Evolutionary conservation across 2,797 vertebrate species (phyloP).

Genomic region (Astyanax mexicanus): DNA sequence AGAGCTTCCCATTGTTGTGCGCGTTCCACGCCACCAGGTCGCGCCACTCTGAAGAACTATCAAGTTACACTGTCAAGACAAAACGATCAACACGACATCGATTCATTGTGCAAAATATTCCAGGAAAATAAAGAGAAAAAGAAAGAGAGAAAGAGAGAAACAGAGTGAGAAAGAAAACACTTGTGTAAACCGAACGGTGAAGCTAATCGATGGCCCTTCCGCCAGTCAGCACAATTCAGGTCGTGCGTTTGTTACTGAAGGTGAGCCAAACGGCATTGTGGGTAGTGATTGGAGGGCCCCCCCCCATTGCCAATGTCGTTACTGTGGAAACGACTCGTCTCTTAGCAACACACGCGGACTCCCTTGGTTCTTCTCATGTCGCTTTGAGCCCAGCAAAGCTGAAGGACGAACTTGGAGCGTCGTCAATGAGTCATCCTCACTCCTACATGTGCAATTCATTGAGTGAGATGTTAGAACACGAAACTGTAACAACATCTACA

Average conservation of each 20-base stretch:
- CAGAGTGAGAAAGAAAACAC: not conserved
- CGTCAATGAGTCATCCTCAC: constrained; percentile 18
- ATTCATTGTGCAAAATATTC: constrained; percentile 57
- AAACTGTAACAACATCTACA: not conserved
- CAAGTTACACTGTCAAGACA: constrained; percentile 33
- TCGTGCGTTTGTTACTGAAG: constrained; percentile 7
- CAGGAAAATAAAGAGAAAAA: constrained; percentile 15
- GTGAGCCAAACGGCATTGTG: constrained; percentile 29
- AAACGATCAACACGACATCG: constrained; percentile 28
- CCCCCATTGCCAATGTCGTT: constrained; percentile 42
- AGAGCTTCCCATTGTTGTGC: constrained; percentile 28
- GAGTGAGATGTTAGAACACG: not conserved
- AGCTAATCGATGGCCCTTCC: constrained; percentile 23
- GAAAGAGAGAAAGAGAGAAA: not conserved
- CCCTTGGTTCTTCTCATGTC: constrained; percentile 78
- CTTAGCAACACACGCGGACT: constrained; percentile 79
- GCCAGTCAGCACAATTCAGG: constrained; percentile 4
- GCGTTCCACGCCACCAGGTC: constrained; percentile 4
- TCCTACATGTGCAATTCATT: not conserved
- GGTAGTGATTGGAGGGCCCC: constrained; percentile 21
- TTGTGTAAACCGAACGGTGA: constrained; percentile 51
- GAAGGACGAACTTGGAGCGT: constrained; percentile 35
- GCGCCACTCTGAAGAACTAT: constrained; percentile 16
- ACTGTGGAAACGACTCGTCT: constrained; percentile 79
- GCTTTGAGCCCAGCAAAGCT: constrained; percentile 80